Evolutionary conservation across 2,797 vertebrate species (phyloP).

Genomic region (Cossypha niveicapilla): DNA sequence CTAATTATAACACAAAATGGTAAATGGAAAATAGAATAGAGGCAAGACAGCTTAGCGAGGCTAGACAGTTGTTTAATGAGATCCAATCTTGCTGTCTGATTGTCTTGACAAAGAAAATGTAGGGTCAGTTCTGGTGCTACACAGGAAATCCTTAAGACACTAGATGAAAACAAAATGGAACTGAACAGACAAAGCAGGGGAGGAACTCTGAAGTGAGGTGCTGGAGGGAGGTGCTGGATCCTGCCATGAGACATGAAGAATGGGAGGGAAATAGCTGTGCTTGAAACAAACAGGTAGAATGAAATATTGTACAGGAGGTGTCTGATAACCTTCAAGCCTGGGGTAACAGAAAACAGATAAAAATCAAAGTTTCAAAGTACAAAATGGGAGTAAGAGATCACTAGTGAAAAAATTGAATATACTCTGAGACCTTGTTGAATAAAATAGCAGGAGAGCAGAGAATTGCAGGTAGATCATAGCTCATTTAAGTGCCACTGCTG

Average conservation of each 20-base stretch:
- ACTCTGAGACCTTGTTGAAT: neutral
- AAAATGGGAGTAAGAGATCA: neutral
- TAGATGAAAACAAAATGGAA: neutral
- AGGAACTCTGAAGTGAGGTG: neutral
- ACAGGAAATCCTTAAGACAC: neutral
- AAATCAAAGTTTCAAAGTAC: neutral
- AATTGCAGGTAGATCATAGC: neutral
- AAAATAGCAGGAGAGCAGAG: neutral
- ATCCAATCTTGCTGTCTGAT: neutral
- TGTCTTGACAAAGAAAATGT: neutral
- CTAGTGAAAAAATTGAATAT: neutral
- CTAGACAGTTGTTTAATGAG: neutral
- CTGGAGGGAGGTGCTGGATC: neutral
- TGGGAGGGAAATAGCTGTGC: neutral
- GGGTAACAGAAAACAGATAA: neutral
- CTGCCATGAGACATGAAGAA: neutral
- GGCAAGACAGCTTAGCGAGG: neutral
- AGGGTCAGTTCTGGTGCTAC: neutral
- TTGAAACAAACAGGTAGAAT: neutral
- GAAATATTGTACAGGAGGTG: neutral
- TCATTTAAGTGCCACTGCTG: neutral
- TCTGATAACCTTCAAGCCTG: neutral
- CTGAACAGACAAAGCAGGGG: neutral
- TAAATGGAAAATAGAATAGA: neutral
- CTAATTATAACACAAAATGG: neutral